Percentiles rank a stretch among this genome's conserved stretches.
Conservation (phyloP, 92 coral and sea anemone genomes). For the Parazoanthus swiftii region DNA sequence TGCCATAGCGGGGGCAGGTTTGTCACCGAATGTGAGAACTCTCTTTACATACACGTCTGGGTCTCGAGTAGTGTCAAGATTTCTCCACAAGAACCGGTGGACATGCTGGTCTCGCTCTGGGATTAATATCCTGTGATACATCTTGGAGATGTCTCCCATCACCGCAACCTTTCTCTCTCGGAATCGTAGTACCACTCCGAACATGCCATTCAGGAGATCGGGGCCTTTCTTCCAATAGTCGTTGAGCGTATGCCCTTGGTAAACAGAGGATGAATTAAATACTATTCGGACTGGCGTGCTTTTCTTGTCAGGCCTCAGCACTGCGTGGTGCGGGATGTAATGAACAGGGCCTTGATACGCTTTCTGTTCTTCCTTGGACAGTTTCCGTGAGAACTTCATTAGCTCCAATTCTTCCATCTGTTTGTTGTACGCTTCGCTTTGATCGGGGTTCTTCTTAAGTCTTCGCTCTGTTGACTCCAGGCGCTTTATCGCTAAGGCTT, state of each 20-base stretch:
- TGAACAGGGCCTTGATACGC: slow-evolving; percentile 3
- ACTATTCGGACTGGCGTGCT: slow-evolving; percentile 36
- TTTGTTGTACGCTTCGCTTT: slow-evolving; percentile 1
- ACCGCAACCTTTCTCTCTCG: slow-evolving; percentile 50
- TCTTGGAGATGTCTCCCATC: slow-evolving; percentile 60
- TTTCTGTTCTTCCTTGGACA: background rate
- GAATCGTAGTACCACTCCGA: slow-evolving; percentile 57
- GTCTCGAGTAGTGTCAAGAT: slow-evolving; percentile 40
- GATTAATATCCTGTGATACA: slow-evolving; percentile 59
- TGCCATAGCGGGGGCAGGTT: slow-evolving; percentile 73
- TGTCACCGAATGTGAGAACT: slow-evolving; percentile 66
- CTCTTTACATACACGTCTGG: slow-evolving; percentile 57
- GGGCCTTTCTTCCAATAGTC: slow-evolving; percentile 54
- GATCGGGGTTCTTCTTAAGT: slow-evolving; percentile 10
- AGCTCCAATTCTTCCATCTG: background rate
- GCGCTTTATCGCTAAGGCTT: slow-evolving; percentile 23
- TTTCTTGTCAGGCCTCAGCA: slow-evolving; percentile 6
- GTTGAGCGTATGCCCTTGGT: background rate
- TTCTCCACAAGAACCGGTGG: slow-evolving; percentile 70
- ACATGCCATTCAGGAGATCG: slow-evolving; percentile 54
- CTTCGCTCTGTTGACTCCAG: background rate
- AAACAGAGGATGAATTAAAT: slow-evolving; percentile 16
- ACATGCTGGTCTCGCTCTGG: slow-evolving; percentile 61
- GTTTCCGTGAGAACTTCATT: too few relatives aligned
- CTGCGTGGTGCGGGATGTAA: slow-evolving; percentile 4